Evolutionary conservation across 2,113 vertebrate genomes (phyloP).

Genomic region (Plecturocebus donacophilus): DNA sequence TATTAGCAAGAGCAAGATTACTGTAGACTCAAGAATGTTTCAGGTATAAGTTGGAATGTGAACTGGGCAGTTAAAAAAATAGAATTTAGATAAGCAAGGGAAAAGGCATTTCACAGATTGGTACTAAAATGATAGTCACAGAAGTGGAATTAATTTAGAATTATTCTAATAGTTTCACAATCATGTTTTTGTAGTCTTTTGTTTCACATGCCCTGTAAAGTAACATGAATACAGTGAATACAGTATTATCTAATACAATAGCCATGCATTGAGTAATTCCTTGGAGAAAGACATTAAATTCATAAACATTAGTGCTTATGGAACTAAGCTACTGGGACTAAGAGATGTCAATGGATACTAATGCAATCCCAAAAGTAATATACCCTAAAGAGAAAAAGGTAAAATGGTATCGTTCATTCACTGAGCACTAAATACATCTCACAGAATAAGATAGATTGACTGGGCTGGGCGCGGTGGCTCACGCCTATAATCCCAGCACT

Average conservation of each 20-base stretch:
- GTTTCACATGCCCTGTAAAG: neutral
- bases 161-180: neutral
- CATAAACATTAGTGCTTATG: neutral
- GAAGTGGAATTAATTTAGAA: neutral
- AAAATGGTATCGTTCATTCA: neutral
- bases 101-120: neutral
- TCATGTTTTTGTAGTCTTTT: neutral
- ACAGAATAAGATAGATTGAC: neutral
- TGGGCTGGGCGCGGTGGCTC: no score
- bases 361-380: neutral
- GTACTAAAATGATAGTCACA: neutral
- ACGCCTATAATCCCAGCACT: no score
- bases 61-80: neutral
- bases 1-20: neutral
- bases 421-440: neutral
- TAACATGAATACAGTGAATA: neutral
- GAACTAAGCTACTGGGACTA: neutral
- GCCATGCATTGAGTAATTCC: neutral
- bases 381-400: neutral
- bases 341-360: neutral
- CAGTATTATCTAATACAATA: neutral
- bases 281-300: neutral
- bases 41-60: neutral
- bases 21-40: neutral
- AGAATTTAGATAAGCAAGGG: neutral